phyloP scores from a whole-genome alignment of 2,888 invertebrate species.

The Melitaea athalia region DNA sequence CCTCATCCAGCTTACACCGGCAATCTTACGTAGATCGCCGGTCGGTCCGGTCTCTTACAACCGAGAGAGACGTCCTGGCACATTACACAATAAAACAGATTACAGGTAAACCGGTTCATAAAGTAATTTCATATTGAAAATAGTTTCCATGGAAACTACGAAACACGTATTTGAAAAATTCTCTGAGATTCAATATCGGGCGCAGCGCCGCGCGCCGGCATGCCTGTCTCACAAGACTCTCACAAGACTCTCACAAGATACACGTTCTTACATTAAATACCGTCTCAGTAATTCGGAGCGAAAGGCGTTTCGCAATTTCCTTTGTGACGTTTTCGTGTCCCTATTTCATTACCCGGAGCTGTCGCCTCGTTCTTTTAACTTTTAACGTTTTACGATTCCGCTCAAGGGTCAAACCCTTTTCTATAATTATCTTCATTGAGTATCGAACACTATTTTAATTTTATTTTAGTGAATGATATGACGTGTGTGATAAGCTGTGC shows the following conservation, averaged over 20 bases:
- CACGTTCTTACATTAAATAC: slow-evolving; percentile 23
- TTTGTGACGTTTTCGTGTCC: slow-evolving; percentile 28
- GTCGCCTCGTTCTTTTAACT: background rate
- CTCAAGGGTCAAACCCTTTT: background rate
- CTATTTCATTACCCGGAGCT: slow-evolving; percentile 26
- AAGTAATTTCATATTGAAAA: too few species aligned
- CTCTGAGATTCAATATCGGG: slow-evolving; percentile 3
- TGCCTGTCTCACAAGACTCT: slow-evolving; percentile 16
- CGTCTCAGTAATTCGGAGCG: slow-evolving; percentile 29
- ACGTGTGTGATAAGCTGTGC: too few species aligned
- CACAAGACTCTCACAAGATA: slow-evolving; percentile 22
- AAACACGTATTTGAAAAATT: slow-evolving; percentile 3
- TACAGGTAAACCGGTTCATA: too few species aligned
- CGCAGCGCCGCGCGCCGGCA: slow-evolving; percentile 1
- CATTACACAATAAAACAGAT: too few species aligned
- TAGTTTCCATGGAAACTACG: too few species aligned
- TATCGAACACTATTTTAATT: background rate
- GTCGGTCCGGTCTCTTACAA: too few species aligned
- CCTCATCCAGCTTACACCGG: too few species aligned
- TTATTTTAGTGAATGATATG: background rate
- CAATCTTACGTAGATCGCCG: too few species aligned
- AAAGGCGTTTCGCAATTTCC: slow-evolving; percentile 31
- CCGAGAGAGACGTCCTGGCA: too few species aligned
- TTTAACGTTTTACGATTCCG: background rate
- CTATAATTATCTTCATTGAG: background rate